Evolutionary conservation across 2,888 invertebrate genomes (phyloP).

Genomic region (Itoplectis maculator): DNA sequence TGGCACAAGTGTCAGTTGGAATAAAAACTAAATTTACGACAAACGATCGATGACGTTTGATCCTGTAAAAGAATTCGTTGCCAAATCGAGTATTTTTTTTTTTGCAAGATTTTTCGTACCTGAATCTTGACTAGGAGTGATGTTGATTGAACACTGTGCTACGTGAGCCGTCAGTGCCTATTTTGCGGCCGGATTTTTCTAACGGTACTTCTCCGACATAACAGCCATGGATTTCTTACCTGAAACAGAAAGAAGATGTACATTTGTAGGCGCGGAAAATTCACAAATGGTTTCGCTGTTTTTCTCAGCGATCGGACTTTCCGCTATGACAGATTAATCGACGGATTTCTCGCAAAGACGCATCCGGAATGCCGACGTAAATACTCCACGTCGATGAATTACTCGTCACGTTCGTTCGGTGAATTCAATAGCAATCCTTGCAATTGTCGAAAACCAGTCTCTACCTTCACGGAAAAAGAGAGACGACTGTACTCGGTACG

Average conservation of each 20-base stretch:
- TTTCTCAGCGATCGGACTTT: slow-evolving; percentile 45
- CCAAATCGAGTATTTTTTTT: too few relatives aligned
- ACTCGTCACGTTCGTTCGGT: slow-evolving; percentile 31
- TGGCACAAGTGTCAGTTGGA: neutral
- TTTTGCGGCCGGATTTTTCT: slow-evolving; percentile 44
- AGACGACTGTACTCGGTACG: slow-evolving; percentile 7
- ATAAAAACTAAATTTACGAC: too few relatives aligned
- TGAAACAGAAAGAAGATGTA: slow-evolving; percentile 66
- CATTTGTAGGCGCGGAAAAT: slow-evolving; percentile 55
- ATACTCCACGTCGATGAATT: slow-evolving; percentile 7
- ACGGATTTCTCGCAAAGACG: neutral
- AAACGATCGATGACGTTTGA: too few relatives aligned
- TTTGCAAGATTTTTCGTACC: too few relatives aligned
- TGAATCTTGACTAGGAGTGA: slow-evolving; percentile 37
- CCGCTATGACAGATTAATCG: neutral
- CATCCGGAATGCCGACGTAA: too few relatives aligned
- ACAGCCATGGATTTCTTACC: slow-evolving; percentile 61
- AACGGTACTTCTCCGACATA: slow-evolving; percentile 43
- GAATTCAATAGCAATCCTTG: slow-evolving; percentile 20
- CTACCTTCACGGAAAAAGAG: slow-evolving; percentile 17
- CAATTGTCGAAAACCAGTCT: slow-evolving; percentile 4
- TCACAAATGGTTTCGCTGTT: slow-evolving; percentile 43
- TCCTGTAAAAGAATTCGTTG: too few relatives aligned
- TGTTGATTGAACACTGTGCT: neutral
- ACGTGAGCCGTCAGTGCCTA: slow-evolving; percentile 11